Evolutionary conservation across 2,888 invertebrate genomes (phyloP), one percentile per base, ranked within the genome.

Genomic region (Theodoxus fluviatilis): DNA sequence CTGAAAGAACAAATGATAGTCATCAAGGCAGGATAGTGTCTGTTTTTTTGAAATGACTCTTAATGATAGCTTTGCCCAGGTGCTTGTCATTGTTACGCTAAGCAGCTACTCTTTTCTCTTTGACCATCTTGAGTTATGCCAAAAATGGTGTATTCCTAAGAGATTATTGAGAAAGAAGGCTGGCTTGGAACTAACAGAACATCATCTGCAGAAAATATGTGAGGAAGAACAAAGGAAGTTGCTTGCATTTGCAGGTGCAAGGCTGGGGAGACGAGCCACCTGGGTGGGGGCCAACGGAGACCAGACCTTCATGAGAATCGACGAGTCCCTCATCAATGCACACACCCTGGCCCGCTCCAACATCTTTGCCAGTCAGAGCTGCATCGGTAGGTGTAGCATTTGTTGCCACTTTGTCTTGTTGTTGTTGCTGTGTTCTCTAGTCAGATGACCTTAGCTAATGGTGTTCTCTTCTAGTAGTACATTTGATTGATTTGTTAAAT

Each of bases 201-300:
- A n/a, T n/a, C n/a, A n/a, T n/a, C n/a, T n/a, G n/a, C n/a, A n/a
- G n/a, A n/a, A n/a, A n/a, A n/a, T n/a, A n/a, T n/a, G n/a, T n/a
- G n/a, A n/a, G n/a, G n/a, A n/a, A n/a, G 55, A 55, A 18, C 7
- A 18, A 55, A 7, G 9, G 25, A 55, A 55, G 9, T n/a, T 12
- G 22, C 47, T 28, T 35, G 64, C 35, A 61, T 49, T 68, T 73
- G 6, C 73, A 85, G 85, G 85, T 0, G 92, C 94, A 0, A 91
- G 92, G 71, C 92, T 93, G 88, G 94, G 96, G 0, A 92, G 95
- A 77, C 91, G 94, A 80, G 98, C 95, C 0, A 94, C 94, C 0
- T 96, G 96, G 95, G 91, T 98, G 22, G 93, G 94, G 0, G 96
- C 97, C 3, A 94, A 94, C n/a, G 96, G 95, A 0, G 98, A 98